Conservation (phyloP, 2,888 invertebrate genomes). For the Melinaea marsaeus region DNA sequence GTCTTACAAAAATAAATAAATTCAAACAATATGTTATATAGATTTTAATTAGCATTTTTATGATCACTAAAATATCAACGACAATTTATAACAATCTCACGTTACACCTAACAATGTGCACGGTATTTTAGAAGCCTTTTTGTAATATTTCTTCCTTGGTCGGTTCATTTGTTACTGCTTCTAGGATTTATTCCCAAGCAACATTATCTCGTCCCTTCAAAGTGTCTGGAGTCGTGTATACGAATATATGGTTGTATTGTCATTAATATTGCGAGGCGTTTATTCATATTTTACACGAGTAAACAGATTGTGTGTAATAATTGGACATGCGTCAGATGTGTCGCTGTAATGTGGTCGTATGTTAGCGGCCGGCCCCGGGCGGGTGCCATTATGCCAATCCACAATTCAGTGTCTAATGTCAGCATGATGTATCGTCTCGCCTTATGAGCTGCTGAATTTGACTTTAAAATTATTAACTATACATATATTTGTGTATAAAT, state of each 20-base stretch:
- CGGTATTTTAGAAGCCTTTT: constrained; percentile 62
- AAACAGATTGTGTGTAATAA: constrained; percentile 72
- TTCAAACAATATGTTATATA: not conserved
- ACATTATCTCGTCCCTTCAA: constrained; percentile 70
- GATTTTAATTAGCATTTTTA: constrained; percentile 6
- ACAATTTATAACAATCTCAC: constrained; percentile 39
- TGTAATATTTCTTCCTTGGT: constrained; percentile 67
- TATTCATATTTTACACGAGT: constrained; percentile 70
- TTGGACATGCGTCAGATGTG: constrained; percentile 74
- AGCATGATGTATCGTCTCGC: constrained; percentile 61
- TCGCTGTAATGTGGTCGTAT: constrained; percentile 71
- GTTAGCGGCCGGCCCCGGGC: constrained; percentile 62
- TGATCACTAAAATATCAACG: constrained; percentile 8
- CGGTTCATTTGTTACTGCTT: constrained; percentile 63
- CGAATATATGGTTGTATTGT: constrained; percentile 32
- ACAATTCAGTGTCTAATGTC: constrained; percentile 58
- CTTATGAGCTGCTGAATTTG: constrained; percentile 58
- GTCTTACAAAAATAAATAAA: not conserved
- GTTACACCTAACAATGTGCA: constrained; percentile 57
- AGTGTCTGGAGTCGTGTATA: constrained; percentile 32
- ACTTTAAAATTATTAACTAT: constrained; percentile 4
- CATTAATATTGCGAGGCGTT: constrained; percentile 55
- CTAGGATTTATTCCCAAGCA: constrained; percentile 68
- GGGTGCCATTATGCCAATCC: constrained; percentile 72
- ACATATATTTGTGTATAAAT: not conserved